A percentile compares a stretch with the other conserved stretches of the same genome.
Evolutionary conservation across 2,888 invertebrate genomes (phyloP).

Genomic region (Ormyrus nitidulus): DNA sequence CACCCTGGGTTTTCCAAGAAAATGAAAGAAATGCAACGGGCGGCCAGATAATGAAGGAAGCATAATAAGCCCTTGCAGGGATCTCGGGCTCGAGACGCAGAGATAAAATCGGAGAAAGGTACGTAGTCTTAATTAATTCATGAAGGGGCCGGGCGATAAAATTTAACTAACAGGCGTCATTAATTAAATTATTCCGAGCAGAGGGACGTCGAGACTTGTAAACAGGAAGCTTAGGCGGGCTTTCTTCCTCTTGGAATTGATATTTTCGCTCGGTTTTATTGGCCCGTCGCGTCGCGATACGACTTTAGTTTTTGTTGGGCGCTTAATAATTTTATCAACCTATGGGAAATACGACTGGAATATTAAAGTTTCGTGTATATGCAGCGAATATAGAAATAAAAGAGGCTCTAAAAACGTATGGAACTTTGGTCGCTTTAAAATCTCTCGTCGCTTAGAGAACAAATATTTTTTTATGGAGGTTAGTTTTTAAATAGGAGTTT

Average conservation of each 20-base stretch:
- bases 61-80: constrained; percentile 47
- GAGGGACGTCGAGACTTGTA: not conserved
- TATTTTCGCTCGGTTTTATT: no score
- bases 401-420: not conserved
- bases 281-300: no score
- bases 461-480: constrained; percentile 19
- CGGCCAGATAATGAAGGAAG: constrained; percentile 35
- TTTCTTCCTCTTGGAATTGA: no score
- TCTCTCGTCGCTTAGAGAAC: not conserved
- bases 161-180: constrained; percentile 47
- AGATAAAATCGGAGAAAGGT: constrained; percentile 29
- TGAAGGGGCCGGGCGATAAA: constrained; percentile 1
- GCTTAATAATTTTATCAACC: not conserved
- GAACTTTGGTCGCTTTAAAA: not conserved
- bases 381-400: no score
- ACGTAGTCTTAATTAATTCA: constrained; percentile 49
- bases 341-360: not conserved
- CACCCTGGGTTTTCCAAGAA: constrained; percentile 20
- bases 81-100: constrained; percentile 35
- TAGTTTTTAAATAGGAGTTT: constrained; percentile 18
- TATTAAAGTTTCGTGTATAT: not conserved
- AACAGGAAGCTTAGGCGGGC: not conserved
- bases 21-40: constrained; percentile 1
- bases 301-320: not conserved
- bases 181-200: constrained; percentile 50